Base-by-base conservation (phyloP, 2,113 vertebrate genomes). In the Rynchops niger region DNA sequence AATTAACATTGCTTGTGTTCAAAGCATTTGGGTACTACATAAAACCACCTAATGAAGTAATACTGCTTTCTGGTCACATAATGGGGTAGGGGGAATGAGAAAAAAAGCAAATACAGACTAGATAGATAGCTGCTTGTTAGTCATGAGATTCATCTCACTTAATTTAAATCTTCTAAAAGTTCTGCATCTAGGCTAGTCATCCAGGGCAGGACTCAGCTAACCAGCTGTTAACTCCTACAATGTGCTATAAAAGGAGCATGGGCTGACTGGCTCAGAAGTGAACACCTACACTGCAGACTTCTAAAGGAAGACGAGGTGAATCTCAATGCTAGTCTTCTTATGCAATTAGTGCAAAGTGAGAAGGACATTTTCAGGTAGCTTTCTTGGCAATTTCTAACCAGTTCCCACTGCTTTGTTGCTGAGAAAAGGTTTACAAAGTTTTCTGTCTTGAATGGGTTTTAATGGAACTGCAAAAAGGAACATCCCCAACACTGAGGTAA, bases 221-320 rank as follows among this genome's bases (percentile, higher is more conserved):
- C 83, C 91, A 96, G 93, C 72, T 95, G 93, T 95, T 96, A 94
- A 94, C 94, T 83, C 95, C 95, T 78, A 95, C 91, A 84, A n/a
- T 63, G 22, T 78, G 22, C 89, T 96, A 91, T 84, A 84, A 95
- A 78, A 59, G 50, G 42, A 91, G 21, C 30, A 63, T 27, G 26
- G 59, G 69, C 86, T 95, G 91, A 94, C 50, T 91, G 55, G 55
- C 86, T 93, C 69, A 61, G 59, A 71, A 91, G 59, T 55, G 11
- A 96, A 86, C 93, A 93, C 91, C 80, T 94, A 96, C 94, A 89
- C 63, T 63, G 22, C 19, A 89, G 42, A 34, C 29, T 86, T 78
- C 29, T 63, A 84, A 91, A 93, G 91, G 91, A 55, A 91, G 38
- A 53, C 1, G 8, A 95, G 77, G 81, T 91, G 47, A 79, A 88